These are phyloP conservation scores for Eurystomus glaucurus DNA, from an alignment of 2,797 vertebrate species.

Conservation along the genomic window DNA sequence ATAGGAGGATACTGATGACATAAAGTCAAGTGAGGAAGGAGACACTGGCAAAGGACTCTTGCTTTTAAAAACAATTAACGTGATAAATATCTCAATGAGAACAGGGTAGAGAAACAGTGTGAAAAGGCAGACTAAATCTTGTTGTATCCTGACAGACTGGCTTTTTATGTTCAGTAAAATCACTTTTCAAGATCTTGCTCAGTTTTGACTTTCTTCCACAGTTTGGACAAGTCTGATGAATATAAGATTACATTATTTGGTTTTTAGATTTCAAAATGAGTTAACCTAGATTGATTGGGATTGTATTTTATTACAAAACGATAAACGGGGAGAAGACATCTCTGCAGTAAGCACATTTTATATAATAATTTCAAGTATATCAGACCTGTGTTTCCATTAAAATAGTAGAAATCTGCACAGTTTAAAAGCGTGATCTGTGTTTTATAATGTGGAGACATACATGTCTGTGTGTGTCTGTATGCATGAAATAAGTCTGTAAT, in stretches of 20 bases:
- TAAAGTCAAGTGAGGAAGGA: neutral
- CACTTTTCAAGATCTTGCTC: neutral
- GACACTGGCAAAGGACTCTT: constrained; percentile 11
- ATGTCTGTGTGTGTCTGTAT: fast-evolving
- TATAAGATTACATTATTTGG: neutral
- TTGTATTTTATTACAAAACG: neutral
- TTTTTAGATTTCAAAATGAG: neutral
- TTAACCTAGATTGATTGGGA: neutral
- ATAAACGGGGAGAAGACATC: neutral
- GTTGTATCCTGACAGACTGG: neutral
- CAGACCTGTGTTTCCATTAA: neutral
- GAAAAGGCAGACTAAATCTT: constrained; percentile 21
- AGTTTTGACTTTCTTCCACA: neutral
- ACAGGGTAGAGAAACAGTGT: constrained; percentile 20
- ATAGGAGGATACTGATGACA: constrained; percentile 21
- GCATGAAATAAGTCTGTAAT: neutral
- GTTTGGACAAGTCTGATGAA: neutral
- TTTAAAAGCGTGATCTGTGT: neutral
- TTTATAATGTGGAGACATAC: neutral
- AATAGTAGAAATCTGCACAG: neutral
- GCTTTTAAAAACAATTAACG: constrained; percentile 26
- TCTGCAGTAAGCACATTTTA: neutral
- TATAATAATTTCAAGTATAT: neutral
- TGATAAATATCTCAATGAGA: constrained; percentile 11
- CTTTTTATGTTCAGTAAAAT: constrained; percentile 16